A percentile compares a stretch with the other conserved stretches of the same genome.
Conservation (phyloP, 2,888 invertebrate genomes). For the Hirtodrosophila duncani region DNA sequence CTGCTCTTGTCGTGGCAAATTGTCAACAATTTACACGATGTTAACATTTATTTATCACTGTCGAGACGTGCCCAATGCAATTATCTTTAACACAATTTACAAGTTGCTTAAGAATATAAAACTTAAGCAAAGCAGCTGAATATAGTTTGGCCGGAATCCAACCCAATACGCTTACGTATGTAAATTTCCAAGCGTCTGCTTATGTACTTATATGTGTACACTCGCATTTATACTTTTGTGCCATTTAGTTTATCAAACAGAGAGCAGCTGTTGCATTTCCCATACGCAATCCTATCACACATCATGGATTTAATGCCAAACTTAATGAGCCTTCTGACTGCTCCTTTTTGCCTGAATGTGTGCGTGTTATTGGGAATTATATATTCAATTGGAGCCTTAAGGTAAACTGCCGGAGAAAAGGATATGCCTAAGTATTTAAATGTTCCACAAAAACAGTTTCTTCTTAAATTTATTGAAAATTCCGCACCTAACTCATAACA, state of each 20-base stretch:
- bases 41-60: conserved; percentile 65
- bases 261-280: conserved; percentile 65
- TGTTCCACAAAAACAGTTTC: too few relatives aligned
- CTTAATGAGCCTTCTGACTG: conserved; percentile 33
- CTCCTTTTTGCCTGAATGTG: not conserved
- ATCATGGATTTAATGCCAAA: conserved; percentile 50
- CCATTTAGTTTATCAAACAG: conserved; percentile 64
- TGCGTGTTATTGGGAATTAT: too few relatives aligned
- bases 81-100: conserved; percentile 38
- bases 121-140: too few relatives aligned
- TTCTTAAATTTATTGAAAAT: too few relatives aligned
- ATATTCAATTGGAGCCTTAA: too few relatives aligned
- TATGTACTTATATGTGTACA: conserved; percentile 4
- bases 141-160: not conserved
- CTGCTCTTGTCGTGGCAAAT: conserved; percentile 33
- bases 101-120: conserved; percentile 1
- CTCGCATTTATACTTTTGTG: conserved; percentile 20
- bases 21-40: conserved; percentile 63
- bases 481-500: too few relatives aligned
- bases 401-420: too few relatives aligned
- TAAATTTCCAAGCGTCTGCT: not conserved
- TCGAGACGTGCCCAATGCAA: conserved; percentile 53
- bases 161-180: not conserved
- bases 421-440: too few relatives aligned
- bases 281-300: conserved; percentile 56